Conservation (phyloP, 2,113 vertebrate species). For the Passer montanus region DNA sequence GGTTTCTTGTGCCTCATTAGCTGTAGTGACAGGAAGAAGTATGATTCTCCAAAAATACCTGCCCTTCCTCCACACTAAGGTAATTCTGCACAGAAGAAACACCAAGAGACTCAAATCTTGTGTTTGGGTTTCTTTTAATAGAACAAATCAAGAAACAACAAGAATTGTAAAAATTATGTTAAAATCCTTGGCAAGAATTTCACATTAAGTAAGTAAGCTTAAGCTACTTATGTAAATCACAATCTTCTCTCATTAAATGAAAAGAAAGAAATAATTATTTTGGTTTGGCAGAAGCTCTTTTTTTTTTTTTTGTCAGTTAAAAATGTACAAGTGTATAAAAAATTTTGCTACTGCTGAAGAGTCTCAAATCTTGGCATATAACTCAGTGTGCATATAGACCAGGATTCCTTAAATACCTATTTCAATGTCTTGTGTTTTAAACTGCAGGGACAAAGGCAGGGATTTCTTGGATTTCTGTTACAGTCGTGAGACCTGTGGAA, state of each 20-base stretch:
- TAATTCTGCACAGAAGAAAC: slow-evolving; percentile 57
- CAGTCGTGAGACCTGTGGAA: not conserved
- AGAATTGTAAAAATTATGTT: not conserved
- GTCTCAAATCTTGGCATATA: not conserved
- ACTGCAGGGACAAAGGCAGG: not conserved
- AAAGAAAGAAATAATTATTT: not conserved
- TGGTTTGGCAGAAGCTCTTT: not conserved
- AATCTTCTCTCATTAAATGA: not conserved
- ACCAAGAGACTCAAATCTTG: slow-evolving; percentile 31
- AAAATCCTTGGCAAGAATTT: slow-evolving; percentile 3
- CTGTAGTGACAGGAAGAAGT: slow-evolving; percentile 80
- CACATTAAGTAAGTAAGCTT: not conserved
- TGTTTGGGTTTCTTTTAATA: not conserved
- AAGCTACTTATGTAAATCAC: not conserved
- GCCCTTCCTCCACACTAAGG: slow-evolving; percentile 71
- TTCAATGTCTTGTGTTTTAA: not conserved
- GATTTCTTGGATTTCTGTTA: not conserved
- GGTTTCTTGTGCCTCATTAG: slow-evolving; percentile 86
- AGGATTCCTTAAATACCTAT: not conserved
- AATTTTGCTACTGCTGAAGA: not conserved
- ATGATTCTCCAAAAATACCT: slow-evolving; percentile 75
- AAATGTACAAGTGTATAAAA: not conserved
- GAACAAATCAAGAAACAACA: not conserved
- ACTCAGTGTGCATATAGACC: not conserved
- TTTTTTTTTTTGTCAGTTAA: not conserved